Conservation (phyloP, 2,797 vertebrate species). For the Taeniopygia guttata region DNA sequence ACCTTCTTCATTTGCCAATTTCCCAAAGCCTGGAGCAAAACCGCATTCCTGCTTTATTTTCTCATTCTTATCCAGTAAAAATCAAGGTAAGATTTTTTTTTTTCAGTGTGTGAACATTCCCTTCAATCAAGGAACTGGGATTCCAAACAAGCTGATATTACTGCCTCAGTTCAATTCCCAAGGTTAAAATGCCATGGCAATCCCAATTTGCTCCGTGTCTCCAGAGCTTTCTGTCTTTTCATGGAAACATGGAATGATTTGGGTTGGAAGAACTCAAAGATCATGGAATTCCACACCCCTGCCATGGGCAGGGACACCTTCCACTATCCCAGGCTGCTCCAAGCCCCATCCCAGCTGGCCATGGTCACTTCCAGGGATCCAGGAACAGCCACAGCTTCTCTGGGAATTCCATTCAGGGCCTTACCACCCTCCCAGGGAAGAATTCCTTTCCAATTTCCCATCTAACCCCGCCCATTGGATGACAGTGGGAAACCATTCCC, state of each 20-base stretch:
- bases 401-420: neutral
- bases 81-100: neutral
- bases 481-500: neutral
- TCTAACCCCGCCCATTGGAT: neutral
- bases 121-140: neutral
- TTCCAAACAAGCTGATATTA: neutral
- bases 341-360: accelerated
- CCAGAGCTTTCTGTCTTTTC: neutral
- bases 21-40: neutral
- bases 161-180: accelerated
- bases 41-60: neutral
- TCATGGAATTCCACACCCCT: neutral
- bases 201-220: neutral
- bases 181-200: neutral
- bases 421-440: accelerated
- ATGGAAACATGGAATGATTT: neutral
- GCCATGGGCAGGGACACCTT: accelerated
- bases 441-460: neutral
- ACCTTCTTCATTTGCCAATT: neutral
- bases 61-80: neutral
- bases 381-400: neutral
- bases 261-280: neutral
- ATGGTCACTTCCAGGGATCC: neutral
- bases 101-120: neutral
- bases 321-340: neutral